Evolutionary conservation across 2,888 invertebrate species (phyloP), one percentile per base, ranked within the genome.

Genomic region (Leptinotarsa haldemani): DNA sequence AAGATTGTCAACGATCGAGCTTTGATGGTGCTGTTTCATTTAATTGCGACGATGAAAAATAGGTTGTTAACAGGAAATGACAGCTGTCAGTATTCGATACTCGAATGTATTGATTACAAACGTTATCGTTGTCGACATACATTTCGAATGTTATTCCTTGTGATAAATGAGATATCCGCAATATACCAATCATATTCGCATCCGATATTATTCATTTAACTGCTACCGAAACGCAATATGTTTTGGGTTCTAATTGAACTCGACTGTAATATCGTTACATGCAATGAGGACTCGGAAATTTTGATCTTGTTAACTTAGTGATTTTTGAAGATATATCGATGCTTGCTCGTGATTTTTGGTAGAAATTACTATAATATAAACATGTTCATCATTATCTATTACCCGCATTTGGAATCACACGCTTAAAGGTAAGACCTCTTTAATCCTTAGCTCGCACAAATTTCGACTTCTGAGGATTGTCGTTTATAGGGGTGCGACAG

Each of bases 91-190:
- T 50, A 15, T 50, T 50, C 50, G 50, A 50, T n/a, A n/a, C 50
- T 50, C 15, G 50, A 50, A n/a, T 50, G 15, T 50, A n/a, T n/a
- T 50, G 50, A 50, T 50, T 50, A n/a, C 16, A n/a, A 50, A n/a
- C 5, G n/a, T 50, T 4, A 50, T 16, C 15, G 50, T n/a, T 50
- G 50, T 50, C n/a, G 50, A 50, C 50, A n/a, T 50, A 50, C n/a
- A 50, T 50, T 50, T n/a, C 50, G 50, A 16, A 50, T n/a, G 50
- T n/a, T 50, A 50, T 50, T 50, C 50, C 50, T 50, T 50, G 50
- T 50, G 50, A 50, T 50, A 50, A 50, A 50, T n/a, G 50, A 50
- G 50, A 50, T 50, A 50, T 50, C n/a, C 50, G n/a, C 50, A 50
- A 50, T 50, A 15, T 50, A 50, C 50, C 15, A 50, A 50, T 50